phyloP scores from a whole-genome alignment of 2,113 vertebrate species.

The Glareola pratincola region DNA sequence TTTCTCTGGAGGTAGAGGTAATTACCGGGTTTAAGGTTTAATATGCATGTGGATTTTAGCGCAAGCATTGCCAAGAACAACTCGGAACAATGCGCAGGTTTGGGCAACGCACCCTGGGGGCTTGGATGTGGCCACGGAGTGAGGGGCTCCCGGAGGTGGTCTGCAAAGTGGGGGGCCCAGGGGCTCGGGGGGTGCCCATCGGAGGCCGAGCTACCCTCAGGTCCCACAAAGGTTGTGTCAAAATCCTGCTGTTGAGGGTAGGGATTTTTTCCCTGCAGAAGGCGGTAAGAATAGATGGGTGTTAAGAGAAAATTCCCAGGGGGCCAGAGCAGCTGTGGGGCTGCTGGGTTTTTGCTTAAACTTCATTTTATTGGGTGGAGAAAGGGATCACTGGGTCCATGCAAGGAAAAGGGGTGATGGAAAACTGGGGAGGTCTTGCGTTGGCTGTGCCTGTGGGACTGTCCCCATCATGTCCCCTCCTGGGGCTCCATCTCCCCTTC shows the following conservation, averaged over 20 bases:
- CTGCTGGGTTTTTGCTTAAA: neutral
- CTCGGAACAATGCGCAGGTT: neutral
- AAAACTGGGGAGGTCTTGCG: neutral
- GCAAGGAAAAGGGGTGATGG: neutral
- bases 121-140: neutral
- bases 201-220: neutral
- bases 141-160: neutral
- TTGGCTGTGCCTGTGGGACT: neutral
- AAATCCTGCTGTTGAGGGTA: neutral
- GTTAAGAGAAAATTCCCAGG: neutral
- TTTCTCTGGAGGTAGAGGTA: slow-evolving; percentile 10
- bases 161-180: neutral
- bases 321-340: neutral
- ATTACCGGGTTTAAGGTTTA: slow-evolving; percentile 11
- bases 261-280: neutral
- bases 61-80: neutral
- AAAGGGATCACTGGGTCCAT: neutral
- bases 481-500: neutral
- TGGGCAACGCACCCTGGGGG: rapidly evolving
- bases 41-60: neutral
- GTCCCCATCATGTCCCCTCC: neutral
- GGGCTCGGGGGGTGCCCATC: too few relatives aligned
- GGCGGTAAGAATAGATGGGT: neutral
- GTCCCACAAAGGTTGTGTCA: neutral
- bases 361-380: neutral